A percentile compares a stretch with the other conserved stretches of the same genome.
These are phyloP conservation scores for Isoperla grammatica DNA, from an alignment of 2,888 invertebrate species.

Conservation along the genomic window DNA sequence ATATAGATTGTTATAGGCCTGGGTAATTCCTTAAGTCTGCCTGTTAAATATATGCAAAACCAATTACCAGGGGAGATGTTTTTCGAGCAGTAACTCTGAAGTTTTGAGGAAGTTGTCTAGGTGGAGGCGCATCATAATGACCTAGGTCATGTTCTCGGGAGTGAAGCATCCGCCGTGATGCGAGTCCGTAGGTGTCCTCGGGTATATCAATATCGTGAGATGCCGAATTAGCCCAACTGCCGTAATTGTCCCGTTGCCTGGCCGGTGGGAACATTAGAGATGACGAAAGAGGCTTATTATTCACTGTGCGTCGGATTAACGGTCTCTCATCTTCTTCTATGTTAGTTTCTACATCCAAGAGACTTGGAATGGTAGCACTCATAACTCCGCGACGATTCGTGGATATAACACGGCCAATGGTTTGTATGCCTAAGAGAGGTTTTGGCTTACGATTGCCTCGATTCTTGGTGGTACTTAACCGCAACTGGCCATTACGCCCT, in stretches of 20 bases:
- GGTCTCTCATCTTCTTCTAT: slow-evolving; percentile 6
- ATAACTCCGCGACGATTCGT: slow-evolving; percentile 4
- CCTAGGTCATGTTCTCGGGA: not conserved
- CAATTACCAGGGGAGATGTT: slow-evolving; percentile 5
- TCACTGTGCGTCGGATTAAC: slow-evolving; percentile 39
- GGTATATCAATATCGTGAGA: slow-evolving; percentile 2
- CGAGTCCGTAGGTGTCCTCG: slow-evolving; percentile 5
- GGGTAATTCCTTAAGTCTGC: too few relatives aligned
- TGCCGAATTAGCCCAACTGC: slow-evolving; percentile 40
- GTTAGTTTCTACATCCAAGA: slow-evolving; percentile 18
- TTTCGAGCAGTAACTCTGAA: slow-evolving; percentile 19
- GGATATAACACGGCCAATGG: not conserved
- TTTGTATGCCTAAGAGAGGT: not conserved
- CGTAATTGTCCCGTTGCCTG: slow-evolving; percentile 34
- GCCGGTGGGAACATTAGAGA: slow-evolving; percentile 38
- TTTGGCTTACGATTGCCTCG: not conserved
- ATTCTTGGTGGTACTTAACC: slow-evolving; percentile 46
- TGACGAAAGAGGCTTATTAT: slow-evolving; percentile 40
- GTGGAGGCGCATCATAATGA: too few relatives aligned
- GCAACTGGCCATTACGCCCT: slow-evolving; percentile 50
- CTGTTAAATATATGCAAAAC: too few relatives aligned
- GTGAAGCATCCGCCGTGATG: slow-evolving; percentile 7
- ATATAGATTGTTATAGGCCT: too few relatives aligned
- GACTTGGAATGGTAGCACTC: slow-evolving; percentile 6
- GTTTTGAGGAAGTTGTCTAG: not conserved